Base-by-base conservation (phyloP, 2,113 vertebrate species). In the Nanorana parkeri region DNA sequence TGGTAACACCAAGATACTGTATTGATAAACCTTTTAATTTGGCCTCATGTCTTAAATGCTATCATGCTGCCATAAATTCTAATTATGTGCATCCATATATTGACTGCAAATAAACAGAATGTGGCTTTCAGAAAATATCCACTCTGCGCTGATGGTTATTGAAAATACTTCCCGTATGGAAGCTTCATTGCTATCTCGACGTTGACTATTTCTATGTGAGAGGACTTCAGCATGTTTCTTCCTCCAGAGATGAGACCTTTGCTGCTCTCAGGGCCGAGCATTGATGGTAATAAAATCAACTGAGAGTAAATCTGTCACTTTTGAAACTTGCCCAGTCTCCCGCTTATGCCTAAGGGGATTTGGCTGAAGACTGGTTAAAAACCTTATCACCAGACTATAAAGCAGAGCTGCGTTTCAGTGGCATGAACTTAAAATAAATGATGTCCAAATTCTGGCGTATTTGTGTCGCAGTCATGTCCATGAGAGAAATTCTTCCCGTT, bases 301-400 rank as follows among this genome's bases (percentile, higher is more conserved):
- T 26, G 80, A 76, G 64, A 83, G 80, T 68, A 76, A 76, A 83
- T 83, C 71, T 83, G 72, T 83, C 80, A 83, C 64, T 83, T 75
- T 68, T 65, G 69, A 67, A 83, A 51, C 64, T 29, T 76, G 71
- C 72, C 80, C 54, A 72, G 80, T 76, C 80, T 83, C 80, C 51
- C 68, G 64, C 73, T 68, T 68, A 68, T 76, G 54, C 80, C 80
- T 83, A 29, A 6, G 71, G 80, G 80, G 76, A 81, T 83, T 67
- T 76, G 63, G 80, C 80, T 61, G 47, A 76, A 76, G 72, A 83
- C 71, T 76, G 80, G 80, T 60, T 83, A 83, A 75, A 47, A 83
- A 76, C 41, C 63, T 60, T 60, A 47, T 64, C 72, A 58, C 52
- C 52, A 68, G 64, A 55, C 63, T 75, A 60, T 72, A 29, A 74